Base-by-base conservation (phyloP, 2,113 vertebrate genomes). In the Vanacampus margaritifer region DNA sequence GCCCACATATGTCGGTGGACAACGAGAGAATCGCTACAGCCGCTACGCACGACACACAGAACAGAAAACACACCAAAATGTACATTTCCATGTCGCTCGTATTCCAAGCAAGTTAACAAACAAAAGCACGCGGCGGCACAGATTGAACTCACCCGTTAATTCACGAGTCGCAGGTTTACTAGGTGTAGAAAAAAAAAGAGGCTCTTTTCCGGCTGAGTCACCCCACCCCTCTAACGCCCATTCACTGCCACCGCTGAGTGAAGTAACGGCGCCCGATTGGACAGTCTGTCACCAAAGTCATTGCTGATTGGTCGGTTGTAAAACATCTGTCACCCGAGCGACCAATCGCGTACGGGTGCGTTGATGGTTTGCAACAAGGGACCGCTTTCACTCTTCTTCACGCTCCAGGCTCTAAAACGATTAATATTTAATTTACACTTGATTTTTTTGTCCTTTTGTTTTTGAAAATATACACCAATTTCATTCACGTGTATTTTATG, bases 151-250 rank as follows among this genome's bases (percentile, higher is more conserved):
- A 91, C 89, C 88, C 74, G 73, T 89, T 64, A 84, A 88, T 78
- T 86, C 72, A 58, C 13, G 46, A 64, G 72, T 76, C 69, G 70
- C 78, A 79, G 84, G 68, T 84, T 71, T 86, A 71, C 60, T 68
- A 85, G 61, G 75, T 84, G 77, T 82, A 71, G 64, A 67, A 71
- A 45, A 39, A 11, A 21, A n/a, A 61, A 65, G 73, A 71, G 64
- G 43, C 74, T 65, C 65, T 87, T 89, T 90, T 87, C 83, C 79
- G 83, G 82, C 86, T 85, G 79, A 87, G 81, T 90, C 81, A 89
- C 86, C 83, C 81, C 88, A 87, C 87, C 89, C 26, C 86, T 84
- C 83, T 69, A 79, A 80, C 73, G 73, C 79, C 72, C 73, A 63
- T 79, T 72, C 73, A 51, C 59, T 21, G 13, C 19, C 28, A 3